These are phyloP conservation scores for Girardinus metallicus DNA, from an alignment of 2,797 vertebrate species.

Conservation along the genomic window DNA sequence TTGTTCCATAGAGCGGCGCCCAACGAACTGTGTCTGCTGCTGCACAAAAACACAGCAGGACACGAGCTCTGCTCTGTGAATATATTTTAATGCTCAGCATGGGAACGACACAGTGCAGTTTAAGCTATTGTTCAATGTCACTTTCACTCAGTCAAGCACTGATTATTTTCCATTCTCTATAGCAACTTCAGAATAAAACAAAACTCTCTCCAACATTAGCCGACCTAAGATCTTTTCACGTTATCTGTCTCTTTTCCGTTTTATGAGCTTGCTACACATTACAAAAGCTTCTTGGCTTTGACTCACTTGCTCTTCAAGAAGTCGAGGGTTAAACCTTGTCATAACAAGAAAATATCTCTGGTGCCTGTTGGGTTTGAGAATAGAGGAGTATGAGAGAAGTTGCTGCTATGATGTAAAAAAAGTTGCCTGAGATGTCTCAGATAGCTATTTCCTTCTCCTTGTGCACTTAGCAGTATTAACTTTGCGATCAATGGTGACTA, in stretches of 20 bases:
- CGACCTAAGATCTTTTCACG: slow-evolving; percentile 41
- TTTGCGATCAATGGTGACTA: slow-evolving; percentile 39
- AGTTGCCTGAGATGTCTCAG: slow-evolving; percentile 69
- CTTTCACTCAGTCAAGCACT: slow-evolving; percentile 27
- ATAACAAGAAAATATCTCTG: slow-evolving; percentile 58
- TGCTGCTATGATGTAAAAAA: slow-evolving; percentile 52
- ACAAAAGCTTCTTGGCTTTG: slow-evolving; percentile 56
- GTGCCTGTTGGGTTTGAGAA: slow-evolving; percentile 47
- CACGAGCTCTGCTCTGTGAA: slow-evolving; percentile 28
- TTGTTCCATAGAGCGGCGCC: slow-evolving; percentile 29
- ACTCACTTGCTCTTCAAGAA: slow-evolving; percentile 31
- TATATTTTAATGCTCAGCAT: slow-evolving; percentile 43
- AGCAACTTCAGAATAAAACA: slow-evolving; percentile 37
- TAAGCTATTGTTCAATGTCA: slow-evolving; percentile 55
- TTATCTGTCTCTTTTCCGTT: slow-evolving; percentile 11
- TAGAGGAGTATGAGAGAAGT: slow-evolving; percentile 45
- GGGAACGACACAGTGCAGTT: slow-evolving; percentile 50
- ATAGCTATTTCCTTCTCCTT: slow-evolving; percentile 50
- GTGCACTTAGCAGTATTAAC: slow-evolving; percentile 19
- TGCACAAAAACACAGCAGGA: slow-evolving; percentile 48
- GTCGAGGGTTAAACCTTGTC: slow-evolving; percentile 56
- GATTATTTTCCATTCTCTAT: slow-evolving; percentile 34
- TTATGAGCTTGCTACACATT: slow-evolving; percentile 42
- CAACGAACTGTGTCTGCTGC: slow-evolving; percentile 30
- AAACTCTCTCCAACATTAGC: slow-evolving; percentile 45